Evolutionary conservation across 2,888 invertebrate species (phyloP).

Genomic region (Parnassius smintheus): DNA sequence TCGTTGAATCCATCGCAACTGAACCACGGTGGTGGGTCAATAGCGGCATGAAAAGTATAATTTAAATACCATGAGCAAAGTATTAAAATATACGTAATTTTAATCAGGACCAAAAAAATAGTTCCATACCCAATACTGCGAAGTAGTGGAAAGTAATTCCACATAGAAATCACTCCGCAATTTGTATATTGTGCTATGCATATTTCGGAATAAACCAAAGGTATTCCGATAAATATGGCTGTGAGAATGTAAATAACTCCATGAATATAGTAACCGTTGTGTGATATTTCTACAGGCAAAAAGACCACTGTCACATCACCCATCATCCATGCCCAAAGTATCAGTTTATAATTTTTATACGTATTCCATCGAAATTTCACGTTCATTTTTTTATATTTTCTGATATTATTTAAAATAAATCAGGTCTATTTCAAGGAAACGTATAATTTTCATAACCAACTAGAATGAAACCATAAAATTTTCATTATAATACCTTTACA

Average conservation of each 20-base stretch:
- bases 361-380: constrained; percentile 53
- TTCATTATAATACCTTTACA: background rate
- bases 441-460: constrained; percentile 14
- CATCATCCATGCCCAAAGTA: constrained; percentile 67
- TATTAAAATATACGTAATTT: constrained; percentile 52
- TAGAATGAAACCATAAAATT: background rate
- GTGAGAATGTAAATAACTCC: constrained; percentile 44
- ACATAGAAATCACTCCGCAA: constrained; percentile 55
- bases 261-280: constrained; percentile 56
- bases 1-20: constrained; percentile 55
- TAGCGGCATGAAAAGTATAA: constrained; percentile 56
- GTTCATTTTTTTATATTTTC: constrained; percentile 33
- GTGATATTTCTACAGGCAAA: constrained; percentile 52
- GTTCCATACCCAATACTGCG: constrained; percentile 57
- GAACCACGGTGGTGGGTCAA: constrained; percentile 65
- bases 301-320: constrained; percentile 56
- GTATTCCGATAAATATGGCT: constrained; percentile 62
- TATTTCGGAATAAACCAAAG: constrained; percentile 67
- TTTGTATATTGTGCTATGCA: constrained; percentile 68
- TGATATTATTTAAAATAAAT: no score
- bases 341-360: constrained; percentile 54
- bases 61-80: constrained; percentile 61
- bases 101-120: constrained; percentile 52
- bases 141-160: constrained; percentile 67
- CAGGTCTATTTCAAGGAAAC: background rate